Base-by-base conservation (phyloP, 2,888 invertebrate species). In the Sepiola atlantica region DNA sequence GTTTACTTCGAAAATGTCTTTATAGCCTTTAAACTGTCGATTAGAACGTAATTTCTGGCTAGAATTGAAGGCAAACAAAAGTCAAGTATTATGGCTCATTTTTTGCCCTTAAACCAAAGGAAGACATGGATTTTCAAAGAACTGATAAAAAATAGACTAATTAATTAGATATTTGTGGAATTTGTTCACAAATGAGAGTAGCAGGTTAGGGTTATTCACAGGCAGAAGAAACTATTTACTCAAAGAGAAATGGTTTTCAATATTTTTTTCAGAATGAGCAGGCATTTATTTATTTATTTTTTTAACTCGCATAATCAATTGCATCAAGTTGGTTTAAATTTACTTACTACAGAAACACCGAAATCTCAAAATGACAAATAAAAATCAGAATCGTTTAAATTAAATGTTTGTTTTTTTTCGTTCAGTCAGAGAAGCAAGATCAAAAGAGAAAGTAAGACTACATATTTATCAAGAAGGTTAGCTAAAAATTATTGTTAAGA, bases 381-480 rank as follows among this genome's bases (percentile, higher is more conserved):
- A n/a, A 1, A 77, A 77, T n/a, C 14, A 77, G 77, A 1, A n/a
- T 28, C 10, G 2, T 77, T 2, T 14, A n/a, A 77, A 18, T 61
- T 28, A 61, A 61, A 24, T 28, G 6, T 77, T 77, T 77, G 28
- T n/a, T n/a, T n/a, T 45, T 45, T 45, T 45, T 45, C 45, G 45
- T 45, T 45, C 45, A 45, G 45, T 16, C 77, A n/a, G n/a, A 77
- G 4, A 77, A 77, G 28, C 77, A 14, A 77, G 77, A 77, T n/a
- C 16, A 14, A 77, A n/a, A 77, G 77, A 16, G 77, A 77, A 77
- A n/a, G n/a, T 77, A 77, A 77, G 77, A 77, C 77, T 77, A 77
- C 77, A 77, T 77, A 77, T 77, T 77, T 77, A 77, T 77, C n/a
- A 77, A 77, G 77, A 77, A 77, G n/a, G 77, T 32, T 32, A 77